Evolutionary conservation across 2,113 vertebrate genomes (phyloP).

Genomic region (Nansenia antarctica): DNA sequence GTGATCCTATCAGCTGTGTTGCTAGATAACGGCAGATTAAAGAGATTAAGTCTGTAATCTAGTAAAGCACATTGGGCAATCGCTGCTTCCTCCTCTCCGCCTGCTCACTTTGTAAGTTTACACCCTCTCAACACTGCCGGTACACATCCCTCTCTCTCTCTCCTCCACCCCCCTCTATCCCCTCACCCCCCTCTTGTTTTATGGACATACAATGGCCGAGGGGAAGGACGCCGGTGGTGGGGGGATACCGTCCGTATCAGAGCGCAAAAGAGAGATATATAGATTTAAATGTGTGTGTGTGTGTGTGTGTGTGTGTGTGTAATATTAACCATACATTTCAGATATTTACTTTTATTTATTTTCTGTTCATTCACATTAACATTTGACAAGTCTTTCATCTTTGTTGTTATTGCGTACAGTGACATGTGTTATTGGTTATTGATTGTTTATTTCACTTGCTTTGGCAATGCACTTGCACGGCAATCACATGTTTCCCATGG

Average conservation of each 20-base stretch:
- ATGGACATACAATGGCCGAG: conserved; percentile 33
- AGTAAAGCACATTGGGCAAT: not conserved
- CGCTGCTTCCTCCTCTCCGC: conserved; percentile 27
- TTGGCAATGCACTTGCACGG: too few relatives aligned
- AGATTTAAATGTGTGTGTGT: too few relatives aligned
- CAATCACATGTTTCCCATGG: too few relatives aligned
- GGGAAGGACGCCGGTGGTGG: conserved; percentile 36
- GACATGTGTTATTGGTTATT: too few relatives aligned
- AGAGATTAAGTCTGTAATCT: not conserved
- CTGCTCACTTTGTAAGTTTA: conserved; percentile 28
- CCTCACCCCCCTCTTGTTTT: conserved; percentile 35
- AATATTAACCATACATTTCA: too few relatives aligned
- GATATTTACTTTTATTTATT: too few relatives aligned
- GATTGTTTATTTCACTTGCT: too few relatives aligned
- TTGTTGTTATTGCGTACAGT: too few relatives aligned
- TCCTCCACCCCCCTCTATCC: conserved; percentile 41
- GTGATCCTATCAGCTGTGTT: not conserved
- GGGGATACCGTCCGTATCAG: conserved; percentile 25
- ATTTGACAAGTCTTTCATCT: too few relatives aligned
- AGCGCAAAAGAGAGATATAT: conserved; percentile 29
- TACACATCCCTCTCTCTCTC: conserved; percentile 49
- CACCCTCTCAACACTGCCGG: conserved; percentile 31
- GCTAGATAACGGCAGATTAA: not conserved
- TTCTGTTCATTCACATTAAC: too few relatives aligned
- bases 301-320: too few relatives aligned